Evolutionary conservation across 2,113 vertebrate genomes (phyloP), one percentile per base, ranked within the genome.

Genomic region (Nyctereutes procyonoides): DNA sequence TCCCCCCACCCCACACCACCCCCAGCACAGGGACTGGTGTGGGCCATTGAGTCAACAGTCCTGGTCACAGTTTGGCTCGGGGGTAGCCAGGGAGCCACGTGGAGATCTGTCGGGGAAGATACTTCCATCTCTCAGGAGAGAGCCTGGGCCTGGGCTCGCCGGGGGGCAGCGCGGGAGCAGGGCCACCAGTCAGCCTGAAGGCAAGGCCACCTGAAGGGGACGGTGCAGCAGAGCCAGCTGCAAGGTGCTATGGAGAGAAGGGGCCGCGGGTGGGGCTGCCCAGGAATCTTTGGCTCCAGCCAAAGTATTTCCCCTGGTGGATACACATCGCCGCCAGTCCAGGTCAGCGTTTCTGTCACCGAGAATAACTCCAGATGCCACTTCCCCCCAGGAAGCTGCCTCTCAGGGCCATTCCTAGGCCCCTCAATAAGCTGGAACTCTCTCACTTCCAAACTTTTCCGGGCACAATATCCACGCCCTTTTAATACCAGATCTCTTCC

Each of bases 211-310:
- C 74, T 1, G 2, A 51, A 51, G 67, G 73, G 16, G n/a, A 32
- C 0, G 0, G 38, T 63, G n/a, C 10, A 0, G 19, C 11, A 17
- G 5, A 28, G 26, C 13, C 14, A 0, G 71, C 26, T 5, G 22
- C 20, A 12, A 7, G 22, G 14, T 0, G 5, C 24, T 0, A 3
- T 0, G 43, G 35, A 71, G 63, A 20, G 8, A 38, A 63, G 74
- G 16, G 13, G 32, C 56, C 5, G 8, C 19, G 0, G n/a, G 7
- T 1, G 74, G 65, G 0, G 20, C 8, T 24, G 16, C 0, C 3
- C 0, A 5, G 35, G 71, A 77, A 30, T 16, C 30, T 5, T 9
- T 4, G 16, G 16, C 32, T 35, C 3, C 0, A 32, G 76, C 53
- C 55, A 20, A 1, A 1, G 5, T 20, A 10, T 5, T 17, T 19